A percentile compares a stretch with the other conserved stretches of the same genome.
Conservation (phyloP, 2,888 invertebrate species). For the Lithophane semibrunnea region DNA sequence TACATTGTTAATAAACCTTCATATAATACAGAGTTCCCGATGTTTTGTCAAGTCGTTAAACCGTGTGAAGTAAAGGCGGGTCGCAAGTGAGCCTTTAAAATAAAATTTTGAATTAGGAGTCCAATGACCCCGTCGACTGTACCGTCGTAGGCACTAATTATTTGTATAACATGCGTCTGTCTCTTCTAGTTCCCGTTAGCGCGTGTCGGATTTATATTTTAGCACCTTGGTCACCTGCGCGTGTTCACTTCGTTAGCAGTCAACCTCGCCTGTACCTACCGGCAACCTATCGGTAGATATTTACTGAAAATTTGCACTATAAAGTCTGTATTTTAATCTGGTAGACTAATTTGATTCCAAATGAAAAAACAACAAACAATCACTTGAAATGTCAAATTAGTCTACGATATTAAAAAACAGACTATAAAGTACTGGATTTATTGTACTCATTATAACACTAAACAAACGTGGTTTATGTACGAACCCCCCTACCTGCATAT, state of each 20-base stretch:
- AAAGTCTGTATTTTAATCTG: no score
- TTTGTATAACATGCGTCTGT: constrained; percentile 12
- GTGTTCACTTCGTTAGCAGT: constrained; percentile 69
- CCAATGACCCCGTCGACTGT: constrained; percentile 12
- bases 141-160: constrained; percentile 20
- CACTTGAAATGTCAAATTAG: no score
- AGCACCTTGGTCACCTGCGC: constrained; percentile 64
- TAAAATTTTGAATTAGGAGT: background rate
- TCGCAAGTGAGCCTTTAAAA: background rate
- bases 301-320: constrained; percentile 26
- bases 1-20: no score
- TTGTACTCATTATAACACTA: background rate
- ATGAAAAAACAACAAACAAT: no score
- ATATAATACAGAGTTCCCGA: no score
- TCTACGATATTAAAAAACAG: no score
- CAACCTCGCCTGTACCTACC: constrained; percentile 2
- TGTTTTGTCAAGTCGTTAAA: no score
- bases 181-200: constrained; percentile 50
- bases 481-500: background rate
- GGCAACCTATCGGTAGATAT: constrained; percentile 4
- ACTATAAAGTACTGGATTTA: background rate
- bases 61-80: no score
- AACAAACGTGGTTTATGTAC: background rate
- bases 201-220: constrained; percentile 58
- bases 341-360: no score